Evolutionary conservation across 2,113 vertebrate species (phyloP).

Genomic region (Phainopepla nitens): DNA sequence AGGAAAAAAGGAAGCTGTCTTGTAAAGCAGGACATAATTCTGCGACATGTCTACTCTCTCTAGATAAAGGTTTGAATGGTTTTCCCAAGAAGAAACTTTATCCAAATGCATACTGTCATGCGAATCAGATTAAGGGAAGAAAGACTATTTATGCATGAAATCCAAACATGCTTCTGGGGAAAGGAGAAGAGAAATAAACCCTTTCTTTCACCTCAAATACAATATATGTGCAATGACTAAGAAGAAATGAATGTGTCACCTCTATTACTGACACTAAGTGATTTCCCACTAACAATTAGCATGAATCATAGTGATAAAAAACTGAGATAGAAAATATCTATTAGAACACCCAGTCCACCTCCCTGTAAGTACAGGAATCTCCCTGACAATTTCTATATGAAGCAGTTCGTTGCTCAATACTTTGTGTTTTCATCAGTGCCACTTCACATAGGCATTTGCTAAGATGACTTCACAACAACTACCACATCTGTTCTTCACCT

Average conservation of each 20-base stretch:
- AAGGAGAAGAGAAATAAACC: conserved; percentile 36
- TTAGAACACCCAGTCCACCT: not conserved
- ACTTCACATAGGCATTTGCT: not conserved
- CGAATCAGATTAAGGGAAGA: conserved; percentile 58
- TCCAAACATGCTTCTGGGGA: conserved; percentile 52
- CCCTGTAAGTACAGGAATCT: not conserved
- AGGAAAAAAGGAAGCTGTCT: not conserved
- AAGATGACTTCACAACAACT: not conserved
- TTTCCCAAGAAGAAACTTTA: conserved; percentile 43
- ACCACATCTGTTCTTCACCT: not conserved
- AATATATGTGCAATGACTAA: conserved; percentile 1
- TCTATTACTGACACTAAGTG: conserved; percentile 49
- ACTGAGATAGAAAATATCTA: conserved; percentile 26
- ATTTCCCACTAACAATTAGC: conserved; percentile 64
- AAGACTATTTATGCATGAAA: conserved; percentile 62
- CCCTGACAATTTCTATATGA: not conserved
- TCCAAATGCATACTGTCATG: conserved; percentile 48
- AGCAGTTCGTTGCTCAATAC: not conserved
- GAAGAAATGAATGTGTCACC: conserved; percentile 10
- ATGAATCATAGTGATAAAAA: conserved; percentile 38
- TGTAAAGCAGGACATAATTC: conserved; percentile 33
- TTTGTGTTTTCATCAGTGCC: not conserved
- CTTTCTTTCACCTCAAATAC: conserved; percentile 28
- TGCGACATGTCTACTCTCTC: not conserved
- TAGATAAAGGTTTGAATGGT: conserved; percentile 24